Evolutionary conservation across 2,888 invertebrate genomes (phyloP).

Genomic region (Taenaris catops): DNA sequence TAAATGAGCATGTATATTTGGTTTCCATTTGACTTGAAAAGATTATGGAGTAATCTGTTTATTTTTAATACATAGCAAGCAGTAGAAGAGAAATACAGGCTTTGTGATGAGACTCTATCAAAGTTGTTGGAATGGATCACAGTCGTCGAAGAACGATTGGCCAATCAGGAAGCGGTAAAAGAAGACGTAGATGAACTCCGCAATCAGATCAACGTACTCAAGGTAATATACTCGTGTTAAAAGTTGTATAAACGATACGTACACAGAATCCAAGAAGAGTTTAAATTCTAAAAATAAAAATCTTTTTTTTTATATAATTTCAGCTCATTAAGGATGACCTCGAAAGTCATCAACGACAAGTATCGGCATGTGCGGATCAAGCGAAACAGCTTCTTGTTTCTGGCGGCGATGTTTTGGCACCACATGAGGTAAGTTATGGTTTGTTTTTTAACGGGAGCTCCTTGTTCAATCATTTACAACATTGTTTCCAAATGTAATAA

Average conservation of each 20-base stretch:
- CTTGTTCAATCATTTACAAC: too few species aligned
- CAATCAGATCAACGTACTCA: slow-evolving; percentile 93
- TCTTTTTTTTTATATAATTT: too few species aligned
- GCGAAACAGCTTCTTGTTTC: slow-evolving; percentile 93
- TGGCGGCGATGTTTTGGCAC: slow-evolving; percentile 94
- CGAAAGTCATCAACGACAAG: slow-evolving; percentile 90
- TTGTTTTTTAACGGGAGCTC: too few species aligned
- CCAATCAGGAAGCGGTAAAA: slow-evolving; percentile 91
- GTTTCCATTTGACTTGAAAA: slow-evolving; percentile 9
- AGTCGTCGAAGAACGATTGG: slow-evolving; percentile 90
- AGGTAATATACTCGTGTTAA: too few species aligned
- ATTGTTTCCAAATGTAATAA: too few species aligned
- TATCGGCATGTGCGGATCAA: slow-evolving; percentile 92
- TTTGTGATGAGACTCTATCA: slow-evolving; percentile 92
- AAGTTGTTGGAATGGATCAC: slow-evolving; percentile 93
- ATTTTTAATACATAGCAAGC: slow-evolving; percentile 87
- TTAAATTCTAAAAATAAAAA: too few species aligned
- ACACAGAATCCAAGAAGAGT: too few species aligned
- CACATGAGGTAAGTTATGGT: slow-evolving; percentile 85
- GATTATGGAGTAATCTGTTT: slow-evolving; percentile 27
- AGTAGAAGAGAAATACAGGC: slow-evolving; percentile 95
- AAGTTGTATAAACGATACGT: too few species aligned
- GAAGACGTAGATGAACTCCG: slow-evolving; percentile 92
- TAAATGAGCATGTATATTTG: slow-evolving; percentile 17
- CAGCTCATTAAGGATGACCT: slow-evolving; percentile 94